A percentile compares a stretch with the other conserved stretches of the same genome.
Conservation (phyloP, 2,113 vertebrate genomes). For the Pogonocichla stellata region DNA sequence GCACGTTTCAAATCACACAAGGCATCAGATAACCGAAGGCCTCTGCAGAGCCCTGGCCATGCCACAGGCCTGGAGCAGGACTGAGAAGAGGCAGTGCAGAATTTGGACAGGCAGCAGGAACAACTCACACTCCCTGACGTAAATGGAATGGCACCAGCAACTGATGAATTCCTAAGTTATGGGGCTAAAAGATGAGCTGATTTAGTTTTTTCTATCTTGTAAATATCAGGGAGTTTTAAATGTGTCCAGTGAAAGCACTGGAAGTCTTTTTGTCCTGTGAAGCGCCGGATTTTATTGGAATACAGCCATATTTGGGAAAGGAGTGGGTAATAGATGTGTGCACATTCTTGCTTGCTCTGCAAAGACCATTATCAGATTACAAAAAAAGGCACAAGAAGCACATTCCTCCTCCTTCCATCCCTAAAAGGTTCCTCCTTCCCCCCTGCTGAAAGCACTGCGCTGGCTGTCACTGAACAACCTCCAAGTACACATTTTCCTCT, state of each 20-base stretch:
- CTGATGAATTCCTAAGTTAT: accelerated
- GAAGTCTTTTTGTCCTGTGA: not conserved
- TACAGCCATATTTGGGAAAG: constrained; percentile 15
- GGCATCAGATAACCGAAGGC: not conserved
- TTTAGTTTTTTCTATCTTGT: not conserved
- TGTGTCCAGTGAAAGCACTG: not conserved
- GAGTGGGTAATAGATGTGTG: not conserved
- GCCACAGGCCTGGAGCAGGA: not conserved
- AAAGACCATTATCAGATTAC: constrained; percentile 32
- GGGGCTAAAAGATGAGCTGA: not conserved
- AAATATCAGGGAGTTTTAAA: not conserved
- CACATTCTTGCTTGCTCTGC: constrained; percentile 27
- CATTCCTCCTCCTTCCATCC: not conserved
- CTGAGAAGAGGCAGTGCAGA: not conserved
- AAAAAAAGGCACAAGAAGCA: constrained; percentile 57
- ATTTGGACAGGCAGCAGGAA: not conserved
- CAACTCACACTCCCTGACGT: not conserved
- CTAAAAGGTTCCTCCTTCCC: constrained; percentile 37
- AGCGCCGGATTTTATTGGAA: not conserved
- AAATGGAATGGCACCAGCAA: not conserved
- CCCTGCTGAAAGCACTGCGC: not conserved
- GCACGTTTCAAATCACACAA: not conserved
- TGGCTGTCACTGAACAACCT: constrained; percentile 23
- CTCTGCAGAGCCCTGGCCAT: not conserved
- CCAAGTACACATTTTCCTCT: constrained; percentile 18